Conservation (phyloP, 2,797 vertebrate species). For the Alfaro cultratus region DNA sequence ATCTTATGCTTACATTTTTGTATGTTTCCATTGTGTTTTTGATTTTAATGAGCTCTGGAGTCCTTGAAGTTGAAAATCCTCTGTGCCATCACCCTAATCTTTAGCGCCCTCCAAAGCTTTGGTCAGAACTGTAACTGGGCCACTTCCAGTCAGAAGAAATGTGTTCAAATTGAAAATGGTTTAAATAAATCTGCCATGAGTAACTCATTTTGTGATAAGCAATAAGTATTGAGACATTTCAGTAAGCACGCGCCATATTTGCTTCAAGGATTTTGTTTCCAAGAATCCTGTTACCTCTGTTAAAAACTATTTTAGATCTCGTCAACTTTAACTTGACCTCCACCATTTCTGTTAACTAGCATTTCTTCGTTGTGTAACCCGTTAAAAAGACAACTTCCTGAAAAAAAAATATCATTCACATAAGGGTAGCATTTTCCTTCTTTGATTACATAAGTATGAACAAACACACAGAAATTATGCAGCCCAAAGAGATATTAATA, state of each 20-base stretch:
- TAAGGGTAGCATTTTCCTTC: neutral
- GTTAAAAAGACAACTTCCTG: neutral
- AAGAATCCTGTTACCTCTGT: neutral
- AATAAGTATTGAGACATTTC: neutral
- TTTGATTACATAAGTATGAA: constrained; percentile 2
- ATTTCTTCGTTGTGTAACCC: neutral
- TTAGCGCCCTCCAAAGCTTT: neutral
- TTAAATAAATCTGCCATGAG: neutral
- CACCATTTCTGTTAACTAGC: neutral
- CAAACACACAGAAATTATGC: constrained; percentile 32
- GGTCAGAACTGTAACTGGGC: neutral
- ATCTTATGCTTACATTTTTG: neutral
- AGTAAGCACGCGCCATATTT: neutral
- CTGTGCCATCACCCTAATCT: neutral
- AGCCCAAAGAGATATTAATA: constrained; percentile 61
- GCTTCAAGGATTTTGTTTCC: neutral
- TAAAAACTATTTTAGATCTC: neutral
- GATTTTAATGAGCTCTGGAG: neutral
- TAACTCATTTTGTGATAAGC: neutral
- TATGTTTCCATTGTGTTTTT: neutral
- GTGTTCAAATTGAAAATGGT: neutral
- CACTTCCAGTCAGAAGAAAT: neutral
- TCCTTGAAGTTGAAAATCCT: neutral
- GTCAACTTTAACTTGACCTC: neutral
- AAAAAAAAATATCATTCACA: neutral